Evolutionary conservation across 2,888 invertebrate species (phyloP), one percentile per base, ranked within the genome.

Genomic region (Anthophora plumipes): DNA sequence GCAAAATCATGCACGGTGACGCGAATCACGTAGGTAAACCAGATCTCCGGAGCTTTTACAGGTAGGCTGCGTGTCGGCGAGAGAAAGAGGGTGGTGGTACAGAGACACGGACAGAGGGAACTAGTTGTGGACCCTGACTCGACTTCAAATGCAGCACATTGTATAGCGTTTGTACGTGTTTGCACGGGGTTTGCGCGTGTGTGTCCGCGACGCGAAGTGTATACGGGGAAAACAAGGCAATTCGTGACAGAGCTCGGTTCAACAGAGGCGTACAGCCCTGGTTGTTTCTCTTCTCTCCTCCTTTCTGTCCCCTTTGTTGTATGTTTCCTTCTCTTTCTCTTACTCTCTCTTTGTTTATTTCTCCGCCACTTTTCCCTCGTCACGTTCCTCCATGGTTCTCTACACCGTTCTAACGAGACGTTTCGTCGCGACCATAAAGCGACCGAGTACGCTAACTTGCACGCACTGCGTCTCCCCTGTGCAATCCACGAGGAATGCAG

Each of bases 191-290:
- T 25, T 25, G 72, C 68, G 69, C 68, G 79, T 80, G 80, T 66
- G 78, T 74, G 68, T 66, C 66, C 60, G 73, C 43, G 41, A 37
- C 52, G 76, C 78, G 63, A 37, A 64, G 75, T 76, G 77, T 83
- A 70, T 75, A 70, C 80, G 61, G 39, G 71, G 84, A 84, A 85
- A 85, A 84, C 84, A 87, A 82, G 85, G 85, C 85, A 79, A 87
- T 87, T 87, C 87, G 85, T 84, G 87, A 86, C 83, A 81, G 83
- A 66, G 69, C 74, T 17, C 50, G 6, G 20, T 50, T 80, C 66
- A 74, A 75, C 80, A 84, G 74, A 69, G 78, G 41, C 70, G 72
- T 73, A 41, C 50, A 59, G 72, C 39, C 67, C 76, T 60, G 64
- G 57, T 59, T 64, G 31, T 57, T 75, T 57, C 67, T 70, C 55